Evolutionary conservation across 23 tunicate species (phyloP), one percentile per base, ranked within the genome.

Genomic region (Trididemnum miniatum): DNA sequence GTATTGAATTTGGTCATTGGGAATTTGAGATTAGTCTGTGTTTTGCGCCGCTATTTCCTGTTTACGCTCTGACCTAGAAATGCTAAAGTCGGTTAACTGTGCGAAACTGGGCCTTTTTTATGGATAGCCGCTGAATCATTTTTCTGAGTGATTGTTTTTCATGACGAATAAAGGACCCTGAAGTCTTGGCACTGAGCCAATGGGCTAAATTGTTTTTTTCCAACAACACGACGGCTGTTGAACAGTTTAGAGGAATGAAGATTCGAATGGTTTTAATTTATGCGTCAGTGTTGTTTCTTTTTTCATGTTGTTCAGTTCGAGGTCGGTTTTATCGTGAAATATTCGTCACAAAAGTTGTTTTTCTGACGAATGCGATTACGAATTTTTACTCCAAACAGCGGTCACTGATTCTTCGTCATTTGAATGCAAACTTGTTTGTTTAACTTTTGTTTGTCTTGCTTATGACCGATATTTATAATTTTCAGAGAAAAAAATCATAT

Each of bases 41-140:
- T 5, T 67, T 67, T 33, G 75, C 75, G 75, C 75, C 75, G 12
- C 31, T 5, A 32, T 67, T 67, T 67, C 75, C 75, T 67, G 75
- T 67, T 67, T 67, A 67, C 75, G 7, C 2, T 7, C 38, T 67
- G 75, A 67, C 75, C 75, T 67, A 67, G 38, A 31, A 67, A 62
- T 30, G 32, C 75, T 32, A 5, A 24, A 31, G 75, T 24, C 75
- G 38, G 38, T 67, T 67, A 31, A 32, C 75, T 67, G 75, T 32
- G 75, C 38, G 75, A 67, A 67, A 67, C 7, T 32, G 38, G 75
- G 25, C 37, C 25, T 12, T 67, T 33, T 31, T 67, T 67, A 67
- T 67, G 75, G 22, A 67, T 67, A 12, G 75, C 26, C n/a, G 75
- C 32, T 67, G 75, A 67, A 67, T 67, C 75, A 67, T 32, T 31